Evolutionary conservation across 2,797 vertebrate species (phyloP), one percentile per base, ranked within the genome.

Genomic region (Iguana delicatissima): DNA sequence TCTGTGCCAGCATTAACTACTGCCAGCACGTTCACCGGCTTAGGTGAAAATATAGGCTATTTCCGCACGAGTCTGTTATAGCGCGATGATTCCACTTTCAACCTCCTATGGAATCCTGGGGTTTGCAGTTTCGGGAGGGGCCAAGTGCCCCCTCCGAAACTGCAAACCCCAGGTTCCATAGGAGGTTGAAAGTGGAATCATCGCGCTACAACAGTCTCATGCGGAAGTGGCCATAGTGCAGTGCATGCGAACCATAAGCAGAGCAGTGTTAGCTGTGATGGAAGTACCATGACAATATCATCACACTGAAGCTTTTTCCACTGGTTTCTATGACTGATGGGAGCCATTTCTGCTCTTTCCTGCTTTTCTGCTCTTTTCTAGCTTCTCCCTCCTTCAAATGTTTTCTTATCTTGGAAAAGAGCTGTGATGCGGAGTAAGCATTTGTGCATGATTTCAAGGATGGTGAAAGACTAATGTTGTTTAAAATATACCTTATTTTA

Each of bases 401-500:
- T 86, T 89, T 84, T 57, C 26, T 74, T 90, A 8, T 8, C 89
- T 85, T 38, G 29, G 55, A 77, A 85, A 59, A 76, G 29, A 26
- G 38, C 42, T 42, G 73, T 74, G 59, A 67, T 81, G 52, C 0
- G 18, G 18, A 14, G n/a, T 35, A 86, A n/a, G 14, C 8, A 20
- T 32, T 14, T 38, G 87, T 77, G 35, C 89, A 52, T 84, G 46
- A 62, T 91, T 80, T 92, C 87, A 91, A 90, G 24, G 42, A 35
- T 92, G 89, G 91, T 73, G 62, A 88, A 85, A 93, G 59, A 84
- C 50, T 76, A 46, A n/a, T 77, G 46, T 50, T 88, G 59, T 20
- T 92, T 84, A n/a, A 57, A 26, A 64, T 73, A 26, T 87, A 67
- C 29, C n/a, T 86, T 79, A 26, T 32, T n/a, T 69, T 79, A 1